Evolutionary conservation across 2,888 invertebrate genomes (phyloP).

Genomic region (Drosophila dives): DNA sequence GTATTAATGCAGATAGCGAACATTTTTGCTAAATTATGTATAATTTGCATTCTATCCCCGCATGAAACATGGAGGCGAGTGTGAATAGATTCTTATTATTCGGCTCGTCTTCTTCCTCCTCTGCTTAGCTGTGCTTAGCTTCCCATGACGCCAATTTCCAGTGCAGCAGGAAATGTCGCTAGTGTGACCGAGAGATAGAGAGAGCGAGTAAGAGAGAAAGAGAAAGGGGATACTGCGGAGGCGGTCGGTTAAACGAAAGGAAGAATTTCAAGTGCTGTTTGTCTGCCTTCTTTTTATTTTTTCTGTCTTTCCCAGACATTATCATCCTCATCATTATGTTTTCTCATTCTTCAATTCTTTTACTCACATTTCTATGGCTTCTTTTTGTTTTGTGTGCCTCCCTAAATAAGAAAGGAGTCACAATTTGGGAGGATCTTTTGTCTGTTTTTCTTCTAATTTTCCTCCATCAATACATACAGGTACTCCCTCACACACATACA

Average conservation of each 20-base stretch:
- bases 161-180: conserved; percentile 48
- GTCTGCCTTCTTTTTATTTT: not conserved
- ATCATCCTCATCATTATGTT: conserved; percentile 31
- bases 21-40: conserved; percentile 23
- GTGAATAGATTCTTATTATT: conserved; percentile 7
- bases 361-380: conserved; percentile 25
- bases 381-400: conserved; percentile 21
- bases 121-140: conserved; percentile 43
- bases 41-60: conserved; percentile 1
- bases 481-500: conserved; percentile 9
- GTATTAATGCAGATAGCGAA: conserved; percentile 52
- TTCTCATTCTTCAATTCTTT: conserved; percentile 6
- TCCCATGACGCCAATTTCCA: conserved; percentile 50
- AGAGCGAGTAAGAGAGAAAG: not conserved
- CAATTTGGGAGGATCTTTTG: conserved; percentile 28
- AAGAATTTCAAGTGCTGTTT: conserved; percentile 54
- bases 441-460: not conserved
- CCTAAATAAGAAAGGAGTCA: conserved; percentile 29
- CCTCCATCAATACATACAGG: not conserved
- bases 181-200: conserved; percentile 13
- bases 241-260: conserved; percentile 29
- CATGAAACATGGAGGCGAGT: not conserved
- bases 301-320: conserved; percentile 41
- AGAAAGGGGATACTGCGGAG: not conserved
- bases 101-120: conserved; percentile 1